phyloP scores from a whole-genome alignment of 2,888 invertebrate genomes.

The Pseudoips prasinana region DNA sequence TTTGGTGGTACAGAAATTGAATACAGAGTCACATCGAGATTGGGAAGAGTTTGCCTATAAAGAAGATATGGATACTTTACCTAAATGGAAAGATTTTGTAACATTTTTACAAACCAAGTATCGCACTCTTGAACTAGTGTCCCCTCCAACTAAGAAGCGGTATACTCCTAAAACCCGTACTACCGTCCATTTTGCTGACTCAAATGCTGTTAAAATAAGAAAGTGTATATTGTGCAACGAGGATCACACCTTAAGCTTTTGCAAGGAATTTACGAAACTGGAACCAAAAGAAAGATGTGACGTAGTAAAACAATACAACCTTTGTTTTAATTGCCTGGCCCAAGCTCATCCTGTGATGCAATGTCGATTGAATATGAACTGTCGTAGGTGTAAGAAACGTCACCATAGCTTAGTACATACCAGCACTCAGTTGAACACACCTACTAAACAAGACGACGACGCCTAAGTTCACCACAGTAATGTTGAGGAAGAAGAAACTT shows the following conservation, averaged over 20 bases:
- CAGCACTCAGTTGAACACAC: constrained; percentile 8
- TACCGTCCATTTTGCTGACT: too few relatives aligned
- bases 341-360: constrained; percentile 22
- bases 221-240: constrained; percentile 19
- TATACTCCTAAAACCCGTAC: too few relatives aligned
- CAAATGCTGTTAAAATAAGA: too few relatives aligned
- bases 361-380: constrained; percentile 21
- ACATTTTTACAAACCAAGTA: too few relatives aligned
- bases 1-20: too few relatives aligned
- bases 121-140: too few relatives aligned
- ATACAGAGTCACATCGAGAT: too few relatives aligned
- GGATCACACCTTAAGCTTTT: constrained; percentile 25
- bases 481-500: constrained; percentile 3
- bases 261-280: constrained; percentile 21
- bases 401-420: constrained; percentile 21
- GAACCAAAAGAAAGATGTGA: constrained; percentile 19
- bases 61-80: too few relatives aligned
- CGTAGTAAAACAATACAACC: constrained; percentile 13
- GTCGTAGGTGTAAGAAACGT: constrained; percentile 23
- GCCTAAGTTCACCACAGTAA: constrained; percentile 8
- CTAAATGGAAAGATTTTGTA: too few relatives aligned
- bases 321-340: constrained; percentile 31
- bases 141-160: too few relatives aligned
- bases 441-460: too few relatives aligned
- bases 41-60: too few relatives aligned